Base-by-base conservation (phyloP, 2,113 vertebrate species). In the Lanius ludovicianus region DNA sequence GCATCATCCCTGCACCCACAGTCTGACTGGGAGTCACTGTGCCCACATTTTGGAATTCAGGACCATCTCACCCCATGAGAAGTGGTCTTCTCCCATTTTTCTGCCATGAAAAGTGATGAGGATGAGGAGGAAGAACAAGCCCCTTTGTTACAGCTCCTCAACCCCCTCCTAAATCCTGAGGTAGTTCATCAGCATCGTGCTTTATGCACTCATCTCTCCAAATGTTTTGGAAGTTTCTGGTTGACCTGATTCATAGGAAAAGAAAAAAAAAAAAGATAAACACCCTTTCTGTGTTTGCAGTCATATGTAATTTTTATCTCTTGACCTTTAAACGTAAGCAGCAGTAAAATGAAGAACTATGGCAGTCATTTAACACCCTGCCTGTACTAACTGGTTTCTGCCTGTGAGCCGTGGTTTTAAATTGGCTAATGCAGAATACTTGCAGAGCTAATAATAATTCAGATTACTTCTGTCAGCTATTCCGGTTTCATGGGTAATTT, bases 401-500 rank as follows among this genome's bases (percentile, higher is more conserved):
- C 98, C 98, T 98, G 97, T 97, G 98, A 98, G 97, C 98, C 96
- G 96, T 95, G 98, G 98, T 98, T 98, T 98, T 98, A 98, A 98
- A 98, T 98, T 98, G 98, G 98, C 98, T 98, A 98, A 98, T 98
- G 98, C 98, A 97, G 98, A 98, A 98, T 98, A 98, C 98, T 98
- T 98, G 98, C 98, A 96, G 97, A 97, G 98, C 98, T 98, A 98
- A 98, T 99, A 99, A 99, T 99, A 99, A 99, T 99, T 99, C 99
- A 99, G 98, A 99, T 99, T 99, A 99, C 99, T 99, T 99, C 99
- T 99, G 99, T 99, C 99, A 99, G 99, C 99, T 99, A 99, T 99
- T 99, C 99, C 97, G 98, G 99, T 99, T 99, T 99, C 99, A 99
- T 98, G 99, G 99, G 99, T 99, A 99, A 99, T 99, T 99, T 99